Evolutionary conservation across 2,888 invertebrate genomes (phyloP).

Genomic region (Lepidocyrtinus sp.): DNA sequence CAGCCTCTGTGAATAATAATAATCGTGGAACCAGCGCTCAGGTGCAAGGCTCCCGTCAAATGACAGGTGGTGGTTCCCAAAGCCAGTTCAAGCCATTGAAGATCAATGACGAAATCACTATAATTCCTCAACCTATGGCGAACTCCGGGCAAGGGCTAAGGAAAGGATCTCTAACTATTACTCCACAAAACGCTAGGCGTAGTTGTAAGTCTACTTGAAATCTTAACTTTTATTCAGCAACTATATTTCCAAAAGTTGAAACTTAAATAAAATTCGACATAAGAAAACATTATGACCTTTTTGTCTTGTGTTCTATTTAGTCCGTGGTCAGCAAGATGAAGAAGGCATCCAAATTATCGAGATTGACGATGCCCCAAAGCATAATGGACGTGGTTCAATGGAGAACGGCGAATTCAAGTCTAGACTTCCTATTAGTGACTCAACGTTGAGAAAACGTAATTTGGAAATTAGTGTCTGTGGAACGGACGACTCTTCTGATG

Average conservation of each 20-base stretch:
- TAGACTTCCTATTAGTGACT: conserved; percentile 67
- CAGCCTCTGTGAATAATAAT: conserved; percentile 71
- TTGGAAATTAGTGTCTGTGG: conserved; percentile 69
- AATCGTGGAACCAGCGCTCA: conserved; percentile 67
- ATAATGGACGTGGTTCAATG: conserved; percentile 58
- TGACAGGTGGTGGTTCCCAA: conserved; percentile 46
- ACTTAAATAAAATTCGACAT: too few species aligned
- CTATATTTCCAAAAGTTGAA: background rate
- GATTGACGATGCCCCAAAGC: conserved; percentile 68
- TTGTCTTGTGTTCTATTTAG: conserved; percentile 11
- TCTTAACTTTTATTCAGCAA: background rate
- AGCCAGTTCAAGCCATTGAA: conserved; percentile 81
- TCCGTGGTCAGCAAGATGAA: conserved; percentile 65
- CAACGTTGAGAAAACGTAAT: conserved; percentile 68
- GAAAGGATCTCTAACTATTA: conserved; percentile 70
- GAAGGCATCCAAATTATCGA: conserved; percentile 70
- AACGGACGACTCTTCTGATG: conserved; percentile 68
- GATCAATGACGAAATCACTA: conserved; percentile 91
- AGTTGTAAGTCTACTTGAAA: conserved; percentile 47
- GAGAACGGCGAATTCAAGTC: conserved; percentile 66
- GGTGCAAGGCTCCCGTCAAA: conserved; percentile 59
- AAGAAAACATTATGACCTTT: too few species aligned
- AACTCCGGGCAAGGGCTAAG: conserved; percentile 63
- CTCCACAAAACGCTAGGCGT: conserved; percentile 64
- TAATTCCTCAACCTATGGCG: conserved; percentile 85